Evolutionary conservation across 1,140 invertebrate genomes (phyloP), one percentile per base, ranked within the genome.

Genomic region (Aradophagus sp.): DNA sequence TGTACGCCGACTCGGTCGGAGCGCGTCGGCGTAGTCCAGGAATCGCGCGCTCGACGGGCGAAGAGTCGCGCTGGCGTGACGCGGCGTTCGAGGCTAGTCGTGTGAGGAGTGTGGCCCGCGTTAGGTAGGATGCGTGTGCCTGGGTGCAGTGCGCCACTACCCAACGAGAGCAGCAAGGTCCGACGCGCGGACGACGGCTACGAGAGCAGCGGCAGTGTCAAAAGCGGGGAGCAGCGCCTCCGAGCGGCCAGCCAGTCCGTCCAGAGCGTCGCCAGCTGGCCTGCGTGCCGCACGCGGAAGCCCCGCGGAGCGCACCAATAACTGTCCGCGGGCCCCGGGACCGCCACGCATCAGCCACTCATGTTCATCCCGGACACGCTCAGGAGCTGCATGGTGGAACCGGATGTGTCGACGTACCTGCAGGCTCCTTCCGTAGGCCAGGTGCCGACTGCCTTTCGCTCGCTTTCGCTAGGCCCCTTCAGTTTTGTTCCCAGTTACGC

Each of bases 341-440:
- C 74, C 71, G 73, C 74, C 66, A 75, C 71, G 80, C 80, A 79
- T 77, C 77, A 83, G 68, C 80, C 86, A 89, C 89, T 89, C 87
- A 93, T 93, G 91, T 92, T 92, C 86, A 92, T 92, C 88, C 91
- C 91, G 82, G 91, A 93, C 79, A 89, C 90, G 76, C 86, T 92
- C 79, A 90, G 91, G 86, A 92, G 91, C 89, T 92, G 91, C 88
- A 93, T 92, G 91, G 91, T 93, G 88, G 91, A 92, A 88, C 91
- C 91, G 85, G 91, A 93, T 90, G 91, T 93, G 79, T 91, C 91
- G 80, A 91, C 91, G 78, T 93, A 92, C 86, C 90, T 92, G 79
- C 91, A 93, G 86, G 91, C 91, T 84, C 91, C 91, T 86, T 92
- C 91, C 83, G 91, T 91, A 81, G 91, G 91, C 88, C 91, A 93